Evolutionary conservation across 2,113 vertebrate genomes (phyloP).

Genomic region (Neotragus moschatus): DNA sequence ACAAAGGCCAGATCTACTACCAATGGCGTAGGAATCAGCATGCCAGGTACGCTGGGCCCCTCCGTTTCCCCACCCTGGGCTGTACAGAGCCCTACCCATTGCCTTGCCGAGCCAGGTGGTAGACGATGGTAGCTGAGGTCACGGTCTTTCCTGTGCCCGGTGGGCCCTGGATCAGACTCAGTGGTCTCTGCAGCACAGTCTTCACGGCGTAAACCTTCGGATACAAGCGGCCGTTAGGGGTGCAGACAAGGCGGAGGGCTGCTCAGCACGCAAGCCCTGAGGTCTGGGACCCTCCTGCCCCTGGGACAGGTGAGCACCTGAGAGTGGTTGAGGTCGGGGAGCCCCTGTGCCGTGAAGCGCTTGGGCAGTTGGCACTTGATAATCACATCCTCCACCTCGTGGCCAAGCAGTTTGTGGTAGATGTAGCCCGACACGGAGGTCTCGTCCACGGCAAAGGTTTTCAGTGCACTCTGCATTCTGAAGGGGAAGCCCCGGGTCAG

Average conservation of each 20-base stretch:
- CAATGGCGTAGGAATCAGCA: rapidly evolving
- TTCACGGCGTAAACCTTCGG: conserved; percentile 96
- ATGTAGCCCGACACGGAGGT: conserved; percentile 98
- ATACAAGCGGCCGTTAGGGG: rapidly evolving
- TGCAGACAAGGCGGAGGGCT: rapidly evolving
- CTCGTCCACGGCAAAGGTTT: conserved; percentile 97
- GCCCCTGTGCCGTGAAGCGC: conserved; percentile 96
- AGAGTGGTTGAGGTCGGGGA: conserved; percentile 98
- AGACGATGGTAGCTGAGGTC: conserved; percentile 98
- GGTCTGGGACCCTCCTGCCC: neutral
- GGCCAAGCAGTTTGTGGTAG: conserved; percentile 97
- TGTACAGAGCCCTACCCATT: conserved; percentile 85
- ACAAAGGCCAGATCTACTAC: neutral
- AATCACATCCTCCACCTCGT: conserved; percentile 98
- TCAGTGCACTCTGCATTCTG: conserved; percentile 98
- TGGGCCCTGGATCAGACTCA: conserved; percentile 98
- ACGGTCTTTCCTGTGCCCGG: conserved; percentile 98
- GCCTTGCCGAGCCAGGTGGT: conserved; percentile 96
- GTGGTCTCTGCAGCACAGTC: conserved; percentile 95
- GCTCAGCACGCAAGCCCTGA: neutral
- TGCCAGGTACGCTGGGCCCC: neutral
- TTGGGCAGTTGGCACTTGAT: conserved; percentile 99
- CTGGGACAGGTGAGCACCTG: conserved; percentile 82
- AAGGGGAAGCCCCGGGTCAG: neutral
- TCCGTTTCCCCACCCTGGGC: neutral